Base-by-base conservation (phyloP, 2,113 vertebrate species). In the Dendropsophus ebraccatus region DNA sequence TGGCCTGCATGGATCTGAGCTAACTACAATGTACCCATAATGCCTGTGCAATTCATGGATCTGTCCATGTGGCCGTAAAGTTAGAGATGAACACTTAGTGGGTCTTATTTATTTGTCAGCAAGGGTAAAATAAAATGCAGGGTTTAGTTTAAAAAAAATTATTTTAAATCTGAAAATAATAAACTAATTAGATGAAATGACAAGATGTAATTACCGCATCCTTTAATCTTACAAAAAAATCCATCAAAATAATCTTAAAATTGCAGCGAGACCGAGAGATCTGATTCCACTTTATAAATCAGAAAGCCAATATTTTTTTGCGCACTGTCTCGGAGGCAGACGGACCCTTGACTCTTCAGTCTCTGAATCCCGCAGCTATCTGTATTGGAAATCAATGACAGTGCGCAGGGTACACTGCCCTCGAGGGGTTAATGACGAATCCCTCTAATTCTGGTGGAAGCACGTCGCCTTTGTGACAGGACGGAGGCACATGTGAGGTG, bases 401-500 rank as follows among this genome's bases (percentile, higher is more conserved):
- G 28, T 21, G 16, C 25, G 49, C 21, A 37, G 82, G 45, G 72
- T 19, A 62, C 9, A 41, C 58, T 62, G 76, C 76, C 70, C 65
- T 69, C 76, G 45, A 45, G 84, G 76, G 84, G 65, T 86, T 86
- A 86, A 86, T 86, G 52, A 73, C 28, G 52, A 80, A 86, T 81
- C 72, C n/a, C 76, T 47, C 37, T 32, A 80, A 49, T 80, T 81
- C 37, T 37, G 69, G 30, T 28, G 60, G 28, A 54, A 28, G 32
- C 1, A 49, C 75, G n/a, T n/a, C 32, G 35, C 17, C n/a, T 12
- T 58, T 56, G 30, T 78, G 84, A 85, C 74, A 85, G 65, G 60
- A 58, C 13, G 45, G 37, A 54, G 37, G 41, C 35, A 81, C 76
- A 80, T 32, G 84, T 80, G 65, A 80, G 35, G 19, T 35, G 21